Evolutionary conservation across 2,888 invertebrate genomes (phyloP).

Genomic region (Sylvicola cinctus): DNA sequence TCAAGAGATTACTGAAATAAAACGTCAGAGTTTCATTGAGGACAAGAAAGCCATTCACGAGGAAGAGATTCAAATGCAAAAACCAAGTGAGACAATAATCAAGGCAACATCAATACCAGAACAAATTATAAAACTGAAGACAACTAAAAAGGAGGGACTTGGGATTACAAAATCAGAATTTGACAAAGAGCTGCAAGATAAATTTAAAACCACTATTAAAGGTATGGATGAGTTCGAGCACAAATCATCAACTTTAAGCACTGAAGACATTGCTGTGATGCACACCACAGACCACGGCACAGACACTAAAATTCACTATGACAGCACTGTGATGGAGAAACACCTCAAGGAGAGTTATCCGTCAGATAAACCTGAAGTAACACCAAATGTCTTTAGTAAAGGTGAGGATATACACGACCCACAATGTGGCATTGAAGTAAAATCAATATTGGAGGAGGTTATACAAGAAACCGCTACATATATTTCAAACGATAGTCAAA

Average conservation of each 20-base stretch:
- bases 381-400: too few relatives aligned
- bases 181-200: conserved; percentile 23
- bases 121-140: conserved; percentile 24
- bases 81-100: conserved; percentile 24
- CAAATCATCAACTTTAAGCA: neutral
- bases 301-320: conserved; percentile 13
- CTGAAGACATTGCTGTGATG: conserved; percentile 10
- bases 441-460: too few relatives aligned
- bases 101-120: conserved; percentile 22
- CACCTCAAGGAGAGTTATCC: conserved; percentile 1
- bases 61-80: conserved; percentile 25
- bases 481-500: too few relatives aligned
- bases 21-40: conserved; percentile 35
- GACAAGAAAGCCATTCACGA: conserved; percentile 26
- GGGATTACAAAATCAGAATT: conserved; percentile 23
- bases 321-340: conserved; percentile 10
- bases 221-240: conserved; percentile 13
- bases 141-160: conserved; percentile 18
- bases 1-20: conserved; percentile 49
- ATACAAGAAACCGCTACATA: too few relatives aligned
- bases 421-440: too few relatives aligned
- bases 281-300: conserved; percentile 5
- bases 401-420: too few relatives aligned
- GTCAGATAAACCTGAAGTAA: neutral
- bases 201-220: conserved; percentile 20